phyloP scores from a whole-genome alignment of 2,113 vertebrate genomes.

The Heptranchias perlo region DNA sequence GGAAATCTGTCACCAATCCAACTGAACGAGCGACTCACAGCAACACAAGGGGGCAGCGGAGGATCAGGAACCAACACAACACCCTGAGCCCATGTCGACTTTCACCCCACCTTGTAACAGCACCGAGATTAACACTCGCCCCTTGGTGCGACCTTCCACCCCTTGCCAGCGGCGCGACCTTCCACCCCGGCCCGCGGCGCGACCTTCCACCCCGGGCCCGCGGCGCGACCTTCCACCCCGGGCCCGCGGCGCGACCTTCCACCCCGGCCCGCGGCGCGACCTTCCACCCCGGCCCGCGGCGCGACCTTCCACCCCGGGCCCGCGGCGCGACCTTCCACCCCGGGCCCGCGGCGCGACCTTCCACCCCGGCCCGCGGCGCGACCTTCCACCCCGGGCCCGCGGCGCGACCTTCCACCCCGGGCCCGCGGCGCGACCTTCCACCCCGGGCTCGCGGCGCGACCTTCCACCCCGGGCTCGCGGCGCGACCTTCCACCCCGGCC shows the following conservation, averaged over 20 bases:
- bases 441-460: fast-evolving
- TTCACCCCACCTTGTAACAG: background rate
- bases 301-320: no score
- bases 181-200: background rate
- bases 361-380: fast-evolving
- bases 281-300: fast-evolving
- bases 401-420: background rate
- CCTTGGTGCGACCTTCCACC: background rate
- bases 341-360: fast-evolving
- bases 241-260: no score
- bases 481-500: no score
- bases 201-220: fast-evolving
- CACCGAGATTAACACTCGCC: background rate
- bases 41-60: background rate
- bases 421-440: background rate
- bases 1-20: background rate
- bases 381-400: no score
- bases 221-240: no score
- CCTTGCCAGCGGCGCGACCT: background rate
- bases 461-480: no score
- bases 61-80: no score
- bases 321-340: background rate
- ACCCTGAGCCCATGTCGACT: no score
- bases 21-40: background rate
- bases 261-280: background rate